Conservation (phyloP, 2,797 vertebrate genomes). For the Hemitrygon akajei region DNA sequence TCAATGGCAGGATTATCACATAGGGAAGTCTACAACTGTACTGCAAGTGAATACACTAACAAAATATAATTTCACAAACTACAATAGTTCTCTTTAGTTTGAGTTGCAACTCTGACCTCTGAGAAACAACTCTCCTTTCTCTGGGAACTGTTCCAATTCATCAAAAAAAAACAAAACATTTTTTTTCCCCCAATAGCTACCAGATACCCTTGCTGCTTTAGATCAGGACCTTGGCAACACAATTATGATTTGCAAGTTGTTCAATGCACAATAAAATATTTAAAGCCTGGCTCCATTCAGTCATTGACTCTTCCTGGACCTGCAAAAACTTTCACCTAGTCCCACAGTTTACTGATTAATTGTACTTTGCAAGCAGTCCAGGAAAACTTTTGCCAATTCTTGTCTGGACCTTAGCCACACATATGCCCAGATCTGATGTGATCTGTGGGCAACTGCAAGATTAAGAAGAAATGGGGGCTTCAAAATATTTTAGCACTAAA, state of each 20-base stretch:
- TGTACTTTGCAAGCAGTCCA: neutral
- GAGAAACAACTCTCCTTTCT: neutral
- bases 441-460: neutral
- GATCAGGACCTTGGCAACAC: neutral
- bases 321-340: neutral
- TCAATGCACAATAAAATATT: conserved; percentile 22
- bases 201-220: neutral
- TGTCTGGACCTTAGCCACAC: conserved; percentile 4
- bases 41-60: neutral
- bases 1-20: neutral
- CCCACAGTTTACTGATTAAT: conserved; percentile 28
- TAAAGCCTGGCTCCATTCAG: neutral
- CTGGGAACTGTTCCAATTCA: neutral
- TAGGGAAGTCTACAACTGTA: neutral
- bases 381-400: neutral
- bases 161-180: neutral
- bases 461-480: neutral
- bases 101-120: neutral
- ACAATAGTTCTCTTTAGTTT: neutral
- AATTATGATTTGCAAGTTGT: neutral
- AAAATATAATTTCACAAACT: neutral
- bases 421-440: neutral
- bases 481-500: neutral
- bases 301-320: neutral
- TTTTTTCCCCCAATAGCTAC: neutral